Evolutionary conservation across 2,113 vertebrate genomes (phyloP).

Genomic region (Greenwoodochromis staneri): DNA sequence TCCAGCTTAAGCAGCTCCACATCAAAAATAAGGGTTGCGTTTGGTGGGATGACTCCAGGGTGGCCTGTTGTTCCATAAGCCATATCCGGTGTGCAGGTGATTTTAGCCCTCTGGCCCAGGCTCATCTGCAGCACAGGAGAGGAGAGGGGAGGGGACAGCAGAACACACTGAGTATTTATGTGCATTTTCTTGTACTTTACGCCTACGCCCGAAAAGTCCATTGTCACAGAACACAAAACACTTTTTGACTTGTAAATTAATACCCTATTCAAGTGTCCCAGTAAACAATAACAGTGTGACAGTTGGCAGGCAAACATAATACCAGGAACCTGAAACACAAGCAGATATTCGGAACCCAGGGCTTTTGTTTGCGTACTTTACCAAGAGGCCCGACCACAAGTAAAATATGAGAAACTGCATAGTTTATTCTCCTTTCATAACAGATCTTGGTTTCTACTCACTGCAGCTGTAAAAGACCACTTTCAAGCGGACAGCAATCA

Average conservation of each 20-base stretch:
- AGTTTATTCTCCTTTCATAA: not conserved
- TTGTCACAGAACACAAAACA: not conserved
- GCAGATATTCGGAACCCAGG: accelerated
- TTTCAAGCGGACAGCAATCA: not conserved
- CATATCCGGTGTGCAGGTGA: constrained; percentile 96
- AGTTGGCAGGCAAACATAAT: not conserved
- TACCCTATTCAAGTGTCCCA: not conserved
- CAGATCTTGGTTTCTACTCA: not conserved
- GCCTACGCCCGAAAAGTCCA: not conserved
- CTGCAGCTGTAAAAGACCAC: not conserved
- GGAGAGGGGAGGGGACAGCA: accelerated
- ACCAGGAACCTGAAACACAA: not conserved
- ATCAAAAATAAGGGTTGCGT: constrained; percentile 95
- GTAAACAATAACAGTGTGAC: not conserved
- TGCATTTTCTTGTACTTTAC: not conserved
- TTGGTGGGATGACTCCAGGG: constrained; percentile 95
- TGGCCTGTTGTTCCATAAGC: constrained; percentile 93
- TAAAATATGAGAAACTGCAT: not conserved
- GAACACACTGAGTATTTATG: not conserved
- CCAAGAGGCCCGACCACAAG: not conserved
- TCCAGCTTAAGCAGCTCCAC: constrained; percentile 97
- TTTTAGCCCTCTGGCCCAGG: constrained; percentile 93
- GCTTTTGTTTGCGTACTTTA: not conserved
- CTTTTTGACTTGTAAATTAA: not conserved
- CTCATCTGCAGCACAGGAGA: constrained; percentile 79